Evolutionary conservation across 1,140 invertebrate species (phyloP).

Genomic region (Triops cancriformis): DNA sequence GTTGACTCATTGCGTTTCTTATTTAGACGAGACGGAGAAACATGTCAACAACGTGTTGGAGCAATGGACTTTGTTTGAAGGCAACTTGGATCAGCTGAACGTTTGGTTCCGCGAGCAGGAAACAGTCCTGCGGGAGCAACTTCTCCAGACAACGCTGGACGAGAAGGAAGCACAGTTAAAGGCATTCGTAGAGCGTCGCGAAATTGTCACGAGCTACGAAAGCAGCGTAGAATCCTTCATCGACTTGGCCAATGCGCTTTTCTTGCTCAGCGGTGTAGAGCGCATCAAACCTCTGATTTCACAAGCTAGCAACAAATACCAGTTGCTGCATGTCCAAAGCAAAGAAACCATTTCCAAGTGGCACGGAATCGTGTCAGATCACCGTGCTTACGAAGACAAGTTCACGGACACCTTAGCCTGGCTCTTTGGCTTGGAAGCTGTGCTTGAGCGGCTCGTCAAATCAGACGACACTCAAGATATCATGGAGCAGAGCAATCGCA

Average conservation of each 20-base stretch:
- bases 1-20: slow-evolving; percentile 2
- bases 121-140: slow-evolving; percentile 71
- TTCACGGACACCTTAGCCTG: slow-evolving; percentile 64
- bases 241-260: slow-evolving; percentile 75
- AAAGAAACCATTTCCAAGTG: slow-evolving; percentile 83
- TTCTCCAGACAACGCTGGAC: slow-evolving; percentile 63
- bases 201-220: slow-evolving; percentile 64
- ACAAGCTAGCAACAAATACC: slow-evolving; percentile 79
- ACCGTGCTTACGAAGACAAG: slow-evolving; percentile 68
- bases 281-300: slow-evolving; percentile 77
- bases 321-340: slow-evolving; percentile 66
- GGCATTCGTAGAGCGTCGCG: slow-evolving; percentile 60
- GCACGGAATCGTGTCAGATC: slow-evolving; percentile 74
- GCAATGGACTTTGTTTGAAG: slow-evolving; percentile 82
- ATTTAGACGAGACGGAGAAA: slow-evolving; percentile 33
- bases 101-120: slow-evolving; percentile 80
- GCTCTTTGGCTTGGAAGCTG: slow-evolving; percentile 60
- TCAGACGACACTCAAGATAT: slow-evolving; percentile 34
- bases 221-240: slow-evolving; percentile 68
- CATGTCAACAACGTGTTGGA: slow-evolving; percentile 59
- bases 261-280: slow-evolving; percentile 74
- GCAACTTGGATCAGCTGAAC: slow-evolving; percentile 62
- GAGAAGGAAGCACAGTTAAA: slow-evolving; percentile 73
- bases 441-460: slow-evolving; percentile 36
- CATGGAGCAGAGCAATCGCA: slow-evolving; percentile 44